These are phyloP conservation scores for Anguilla obscura DNA, from an alignment of 2,797 vertebrate species.

Conservation along the genomic window DNA sequence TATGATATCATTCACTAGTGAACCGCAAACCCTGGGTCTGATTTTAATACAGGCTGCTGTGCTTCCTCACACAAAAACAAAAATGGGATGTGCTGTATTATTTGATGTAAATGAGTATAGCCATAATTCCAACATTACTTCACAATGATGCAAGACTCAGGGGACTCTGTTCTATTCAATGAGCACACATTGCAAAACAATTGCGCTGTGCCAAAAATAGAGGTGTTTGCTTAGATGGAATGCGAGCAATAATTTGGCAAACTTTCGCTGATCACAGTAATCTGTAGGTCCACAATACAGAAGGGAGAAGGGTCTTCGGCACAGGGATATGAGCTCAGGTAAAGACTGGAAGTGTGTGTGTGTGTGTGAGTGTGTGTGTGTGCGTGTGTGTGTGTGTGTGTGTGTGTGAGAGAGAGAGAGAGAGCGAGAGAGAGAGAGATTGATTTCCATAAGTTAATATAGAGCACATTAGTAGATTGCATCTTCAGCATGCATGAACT, in stretches of 20 bases:
- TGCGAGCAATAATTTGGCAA: not conserved
- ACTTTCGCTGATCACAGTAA: not conserved
- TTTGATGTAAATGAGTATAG: not conserved
- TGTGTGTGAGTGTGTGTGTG: not conserved
- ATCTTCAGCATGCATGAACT: not conserved
- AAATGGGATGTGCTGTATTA: not conserved
- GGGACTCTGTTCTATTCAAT: not conserved
- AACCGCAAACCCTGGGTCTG: not conserved
- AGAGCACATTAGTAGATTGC: not conserved
- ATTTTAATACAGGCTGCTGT: not conserved
- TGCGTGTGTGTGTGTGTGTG: not conserved
- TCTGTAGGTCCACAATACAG: not conserved
- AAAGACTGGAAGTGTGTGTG: not conserved
- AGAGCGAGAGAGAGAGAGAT: not conserved
- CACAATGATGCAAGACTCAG: not conserved
- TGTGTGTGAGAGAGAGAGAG: not conserved
- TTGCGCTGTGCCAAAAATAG: not conserved
- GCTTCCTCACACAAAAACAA: not conserved
- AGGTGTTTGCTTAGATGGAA: constrained; percentile 10
- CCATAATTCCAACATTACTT: not conserved
- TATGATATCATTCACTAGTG: not conserved
- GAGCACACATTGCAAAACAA: not conserved
- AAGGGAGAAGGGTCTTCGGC: too few species aligned
- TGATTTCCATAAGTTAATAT: not conserved
- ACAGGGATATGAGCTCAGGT: not conserved